Evolutionary conservation across 2,113 vertebrate species (phyloP).

Genomic region (Lates calcarifer): DNA sequence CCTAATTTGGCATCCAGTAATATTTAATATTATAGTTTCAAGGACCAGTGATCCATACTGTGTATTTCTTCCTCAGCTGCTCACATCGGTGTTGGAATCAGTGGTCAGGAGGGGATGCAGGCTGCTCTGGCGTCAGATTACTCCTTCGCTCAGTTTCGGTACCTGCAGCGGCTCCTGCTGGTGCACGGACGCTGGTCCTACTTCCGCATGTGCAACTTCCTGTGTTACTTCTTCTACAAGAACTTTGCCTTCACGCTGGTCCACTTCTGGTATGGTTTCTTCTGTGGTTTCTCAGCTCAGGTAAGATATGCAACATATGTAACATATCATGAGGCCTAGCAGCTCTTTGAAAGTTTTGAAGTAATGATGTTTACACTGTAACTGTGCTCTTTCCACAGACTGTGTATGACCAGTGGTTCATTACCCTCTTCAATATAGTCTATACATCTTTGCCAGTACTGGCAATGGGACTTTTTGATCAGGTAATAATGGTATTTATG

Average conservation of each 20-base stretch:
- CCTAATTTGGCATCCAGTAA: no score
- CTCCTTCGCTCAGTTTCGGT: slow-evolving; percentile 87
- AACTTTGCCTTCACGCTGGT: slow-evolving; percentile 89
- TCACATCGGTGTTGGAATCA: slow-evolving; percentile 87
- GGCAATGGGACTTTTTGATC: slow-evolving; percentile 90
- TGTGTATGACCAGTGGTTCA: slow-evolving; percentile 92
- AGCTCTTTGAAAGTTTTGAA: background rate
- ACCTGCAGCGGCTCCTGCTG: slow-evolving; percentile 86
- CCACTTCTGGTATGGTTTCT: slow-evolving; percentile 90
- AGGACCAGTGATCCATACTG: background rate
- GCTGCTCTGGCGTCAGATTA: slow-evolving; percentile 88
- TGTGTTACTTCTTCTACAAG: slow-evolving; percentile 91
- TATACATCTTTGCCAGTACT: slow-evolving; percentile 90
- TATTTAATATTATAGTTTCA: background rate
- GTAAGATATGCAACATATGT: slow-evolving; percentile 72
- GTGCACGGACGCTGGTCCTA: slow-evolving; percentile 89
- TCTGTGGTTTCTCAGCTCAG: slow-evolving; percentile 90
- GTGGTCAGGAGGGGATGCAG: slow-evolving; percentile 88
- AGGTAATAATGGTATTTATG: slow-evolving; percentile 77
- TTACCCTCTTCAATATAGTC: slow-evolving; percentile 89
- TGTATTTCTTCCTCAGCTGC: slow-evolving; percentile 79
- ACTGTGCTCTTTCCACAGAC: slow-evolving; percentile 81
- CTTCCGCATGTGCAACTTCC: slow-evolving; percentile 89
- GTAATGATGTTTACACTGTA: background rate
- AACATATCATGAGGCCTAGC: background rate